A percentile compares a stretch with the other conserved stretches of the same genome.
These are phyloP conservation scores for Norana najaformis DNA, from an alignment of 2,888 invertebrate species.

Conservation along the genomic window DNA sequence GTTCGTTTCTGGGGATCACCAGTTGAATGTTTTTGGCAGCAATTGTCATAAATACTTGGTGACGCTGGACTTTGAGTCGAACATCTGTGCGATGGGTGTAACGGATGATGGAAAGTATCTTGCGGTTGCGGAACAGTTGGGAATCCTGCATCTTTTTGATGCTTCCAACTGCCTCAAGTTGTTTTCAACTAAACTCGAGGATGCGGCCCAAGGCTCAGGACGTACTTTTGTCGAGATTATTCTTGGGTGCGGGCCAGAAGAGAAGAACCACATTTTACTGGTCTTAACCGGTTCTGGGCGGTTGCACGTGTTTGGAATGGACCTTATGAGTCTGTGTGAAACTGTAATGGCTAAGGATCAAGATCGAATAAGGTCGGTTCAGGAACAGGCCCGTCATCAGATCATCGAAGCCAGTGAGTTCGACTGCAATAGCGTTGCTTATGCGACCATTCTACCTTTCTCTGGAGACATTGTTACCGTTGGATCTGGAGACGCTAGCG, in stretches of 20 bases:
- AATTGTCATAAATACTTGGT: slow-evolving; percentile 44
- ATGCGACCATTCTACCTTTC: background rate
- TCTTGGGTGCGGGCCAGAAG: background rate
- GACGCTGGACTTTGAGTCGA: slow-evolving; percentile 50
- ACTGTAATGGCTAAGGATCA: background rate
- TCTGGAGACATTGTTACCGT: background rate
- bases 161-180: background rate
- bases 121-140: slow-evolving; percentile 49
- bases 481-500: background rate
- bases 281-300: background rate
- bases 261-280: background rate
- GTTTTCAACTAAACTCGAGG: slow-evolving; percentile 9
- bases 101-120: slow-evolving; percentile 52
- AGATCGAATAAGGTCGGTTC: slow-evolving; percentile 6
- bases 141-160: slow-evolving; percentile 49
- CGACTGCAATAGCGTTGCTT: background rate
- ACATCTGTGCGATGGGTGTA: slow-evolving; percentile 50
- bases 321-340: background rate
- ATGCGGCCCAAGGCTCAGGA: background rate
- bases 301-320: slow-evolving; percentile 21
- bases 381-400: background rate
- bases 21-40: slow-evolving; percentile 49
- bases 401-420: slow-evolving; percentile 9
- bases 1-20: slow-evolving; percentile 49
- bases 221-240: background rate